These are phyloP conservation scores for Phylloscopus trochiloides DNA, from an alignment of 2,113 vertebrate species.

Conservation along the genomic window DNA sequence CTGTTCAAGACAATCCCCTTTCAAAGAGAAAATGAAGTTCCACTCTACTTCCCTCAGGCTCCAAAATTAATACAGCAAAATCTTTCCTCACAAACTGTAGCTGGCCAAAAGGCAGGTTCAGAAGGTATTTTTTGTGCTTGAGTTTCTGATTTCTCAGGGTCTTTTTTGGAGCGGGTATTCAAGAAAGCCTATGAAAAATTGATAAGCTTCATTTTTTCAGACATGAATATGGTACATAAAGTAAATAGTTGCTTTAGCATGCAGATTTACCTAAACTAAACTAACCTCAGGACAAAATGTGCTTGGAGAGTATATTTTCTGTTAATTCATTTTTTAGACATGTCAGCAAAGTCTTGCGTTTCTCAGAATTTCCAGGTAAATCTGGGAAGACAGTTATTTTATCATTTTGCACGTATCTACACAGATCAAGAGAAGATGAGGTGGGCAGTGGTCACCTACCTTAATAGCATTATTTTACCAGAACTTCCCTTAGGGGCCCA, in stretches of 20 bases:
- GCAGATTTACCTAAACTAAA: background rate
- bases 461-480: background rate
- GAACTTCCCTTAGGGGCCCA: background rate
- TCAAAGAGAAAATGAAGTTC: background rate
- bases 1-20: background rate
- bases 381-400: background rate
- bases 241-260: background rate
- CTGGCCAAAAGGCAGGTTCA: background rate
- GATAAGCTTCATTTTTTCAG: background rate
- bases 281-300: background rate
- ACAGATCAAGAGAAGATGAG: background rate
- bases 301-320: background rate
- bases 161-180: accelerated
- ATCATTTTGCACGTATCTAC: background rate
- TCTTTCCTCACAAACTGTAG: background rate
- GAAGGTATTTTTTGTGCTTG: background rate
- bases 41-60: background rate
- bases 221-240: background rate
- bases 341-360: background rate
- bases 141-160: background rate
- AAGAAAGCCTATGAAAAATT: background rate
- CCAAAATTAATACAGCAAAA: background rate
- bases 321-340: background rate
- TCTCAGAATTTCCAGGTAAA: background rate
- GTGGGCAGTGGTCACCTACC: background rate